phyloP scores from a whole-genome alignment of 1,140 invertebrate genomes.

The Epicauta chinensis region DNA sequence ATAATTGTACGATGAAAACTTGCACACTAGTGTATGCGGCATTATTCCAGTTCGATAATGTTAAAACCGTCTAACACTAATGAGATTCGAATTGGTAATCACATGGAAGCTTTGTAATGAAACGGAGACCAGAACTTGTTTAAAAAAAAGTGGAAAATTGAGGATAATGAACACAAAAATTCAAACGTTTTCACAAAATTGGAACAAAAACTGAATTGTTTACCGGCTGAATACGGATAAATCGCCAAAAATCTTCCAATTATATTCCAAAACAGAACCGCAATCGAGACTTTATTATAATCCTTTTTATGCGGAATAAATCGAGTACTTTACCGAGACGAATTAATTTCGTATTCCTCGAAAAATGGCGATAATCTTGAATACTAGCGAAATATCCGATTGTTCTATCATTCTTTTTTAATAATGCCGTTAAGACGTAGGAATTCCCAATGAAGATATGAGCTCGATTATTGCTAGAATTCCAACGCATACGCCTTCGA shows the following conservation, averaged over 20 bases:
- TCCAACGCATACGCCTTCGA: slow-evolving; percentile 5
- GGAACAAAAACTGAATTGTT: too few relatives aligned
- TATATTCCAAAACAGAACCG: slow-evolving; percentile 12
- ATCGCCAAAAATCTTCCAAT: slow-evolving; percentile 6
- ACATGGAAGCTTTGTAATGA: too few relatives aligned
- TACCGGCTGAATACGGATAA: background rate
- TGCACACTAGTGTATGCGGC: too few relatives aligned
- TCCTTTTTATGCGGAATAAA: slow-evolving; percentile 6
- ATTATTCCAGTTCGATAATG: too few relatives aligned
- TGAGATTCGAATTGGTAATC: too few relatives aligned
- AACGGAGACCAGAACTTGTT: too few relatives aligned
- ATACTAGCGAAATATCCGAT: slow-evolving; percentile 21
- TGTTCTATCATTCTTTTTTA: slow-evolving; percentile 21
- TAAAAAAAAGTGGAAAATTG: too few relatives aligned
- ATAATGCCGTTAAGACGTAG: slow-evolving; percentile 12
- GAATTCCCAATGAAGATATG: too few relatives aligned
- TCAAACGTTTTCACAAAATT: too few relatives aligned
- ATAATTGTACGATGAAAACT: too few relatives aligned
- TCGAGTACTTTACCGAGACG: slow-evolving; percentile 3
- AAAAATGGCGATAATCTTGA: slow-evolving; percentile 13
- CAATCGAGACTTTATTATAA: slow-evolving; percentile 15
- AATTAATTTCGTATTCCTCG: slow-evolving; percentile 22
- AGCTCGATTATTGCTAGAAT: slow-evolving; percentile 10
- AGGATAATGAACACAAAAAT: too few relatives aligned
- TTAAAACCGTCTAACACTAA: too few relatives aligned